Evolutionary conservation across 2,888 invertebrate species (phyloP).

Genomic region (Spodoptera exigua): DNA sequence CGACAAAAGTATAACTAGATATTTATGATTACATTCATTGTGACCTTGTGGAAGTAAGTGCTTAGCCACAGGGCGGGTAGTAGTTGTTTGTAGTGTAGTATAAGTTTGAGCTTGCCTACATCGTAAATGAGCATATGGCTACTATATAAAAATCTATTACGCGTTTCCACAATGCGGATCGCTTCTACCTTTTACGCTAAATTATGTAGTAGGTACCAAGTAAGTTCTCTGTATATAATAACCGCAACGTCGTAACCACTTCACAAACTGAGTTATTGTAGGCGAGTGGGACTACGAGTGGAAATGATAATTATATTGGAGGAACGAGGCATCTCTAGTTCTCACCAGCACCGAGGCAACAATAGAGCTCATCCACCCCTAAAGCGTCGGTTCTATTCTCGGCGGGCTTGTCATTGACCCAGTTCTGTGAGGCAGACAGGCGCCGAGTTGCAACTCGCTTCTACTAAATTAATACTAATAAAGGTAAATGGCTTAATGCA

Average conservation of each 20-base stretch:
- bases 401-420: constrained; percentile 85
- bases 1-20: constrained; percentile 24
- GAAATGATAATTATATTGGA: constrained; percentile 41
- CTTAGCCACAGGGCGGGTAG: constrained; percentile 20
- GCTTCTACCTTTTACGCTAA: constrained; percentile 14
- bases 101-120: constrained; percentile 1
- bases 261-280: constrained; percentile 5
- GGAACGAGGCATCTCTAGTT: constrained; percentile 37
- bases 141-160: constrained; percentile 37
- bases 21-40: constrained; percentile 8
- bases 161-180: constrained; percentile 13
- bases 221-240: no score
- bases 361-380: constrained; percentile 82
- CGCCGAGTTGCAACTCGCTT: constrained; percentile 72
- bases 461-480: constrained; percentile 82
- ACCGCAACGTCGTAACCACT: background rate
- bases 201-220: constrained; percentile 11
- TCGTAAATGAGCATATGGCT: background rate
- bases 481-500: constrained; percentile 78
- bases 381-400: constrained; percentile 84
- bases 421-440: constrained; percentile 75
- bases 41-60: constrained; percentile 31
- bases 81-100: constrained; percentile 8
- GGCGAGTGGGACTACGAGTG: constrained; percentile 26
- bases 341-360: constrained; percentile 67